Base-by-base conservation (phyloP, 1,140 invertebrate genomes). In the Stratiolaelaps scimitus region DNA sequence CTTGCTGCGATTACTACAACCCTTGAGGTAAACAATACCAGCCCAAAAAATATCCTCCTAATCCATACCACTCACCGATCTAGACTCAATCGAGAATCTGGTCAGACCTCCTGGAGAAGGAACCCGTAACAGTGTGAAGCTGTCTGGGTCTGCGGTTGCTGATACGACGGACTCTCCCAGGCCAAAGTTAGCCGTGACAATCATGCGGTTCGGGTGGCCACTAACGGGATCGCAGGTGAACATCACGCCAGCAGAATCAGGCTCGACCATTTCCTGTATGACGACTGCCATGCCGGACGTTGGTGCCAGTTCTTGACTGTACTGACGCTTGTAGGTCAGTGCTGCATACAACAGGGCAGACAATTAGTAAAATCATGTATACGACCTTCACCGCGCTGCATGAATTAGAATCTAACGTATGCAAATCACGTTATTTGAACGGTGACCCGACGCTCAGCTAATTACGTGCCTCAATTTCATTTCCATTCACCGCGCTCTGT, bases 101-200 rank as follows among this genome's bases (percentile, higher is more conserved):
- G 47, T 26, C 2, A 60, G 26, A 2, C 23, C 53, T 15, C 10
- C 17, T 17, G 26, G 17, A 29, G 26, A 15, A 15, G 17, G 7
- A 20, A 7, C 34, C 15, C 53, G 53, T 4, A 29, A 17, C 2
- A 20, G 34, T 45, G 78, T 76, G 65, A 87, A 76, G 0, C 83
- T 84, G 71, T 89, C 86, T 0, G 87, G 86, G 68, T 88, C 86
- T 0, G 82, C 78, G 28, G 77, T 73, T 0, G 83, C 85, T 0
- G 85, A 87, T 0, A 89, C 87, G 1, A 89, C 86, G 67, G 81
- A 83, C 85, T 90, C 87, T 69, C 87, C 88, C 2, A 89, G 74
- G 0, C 87, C 88, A 76, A 83, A 86, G 75, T 88, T 87, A 1
- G 86, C 83, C 17, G 85, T 86, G 60, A 91, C 82, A 15, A 83